Evolutionary conservation across 2,888 invertebrate species (phyloP).

Genomic region (Clivina fossor): DNA sequence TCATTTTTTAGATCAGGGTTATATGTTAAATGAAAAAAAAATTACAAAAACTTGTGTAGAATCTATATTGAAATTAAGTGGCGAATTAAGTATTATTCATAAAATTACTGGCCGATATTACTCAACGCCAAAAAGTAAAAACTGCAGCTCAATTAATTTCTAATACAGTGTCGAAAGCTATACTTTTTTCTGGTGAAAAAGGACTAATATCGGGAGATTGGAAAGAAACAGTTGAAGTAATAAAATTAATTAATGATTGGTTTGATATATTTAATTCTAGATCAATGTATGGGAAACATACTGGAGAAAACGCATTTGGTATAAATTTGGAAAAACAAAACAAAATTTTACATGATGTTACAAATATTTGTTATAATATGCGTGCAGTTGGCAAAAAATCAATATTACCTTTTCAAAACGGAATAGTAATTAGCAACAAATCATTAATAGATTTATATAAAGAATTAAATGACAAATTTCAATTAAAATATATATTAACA

Average conservation of each 20-base stretch:
- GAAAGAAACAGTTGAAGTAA: slow-evolving; percentile 25
- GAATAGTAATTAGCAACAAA: neutral
- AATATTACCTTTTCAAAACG: neutral
- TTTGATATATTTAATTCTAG: slow-evolving; percentile 41
- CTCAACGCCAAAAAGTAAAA: slow-evolving; percentile 39
- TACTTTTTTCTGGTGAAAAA: slow-evolving; percentile 33
- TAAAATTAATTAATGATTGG: slow-evolving; percentile 40
- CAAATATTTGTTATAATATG: neutral
- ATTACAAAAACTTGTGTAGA: slow-evolving; percentile 31
- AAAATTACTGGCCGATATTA: slow-evolving; percentile 39
- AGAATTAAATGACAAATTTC: slow-evolving; percentile 4
- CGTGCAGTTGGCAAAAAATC: slow-evolving; percentile 4
- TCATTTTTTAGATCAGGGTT: slow-evolving; percentile 38
- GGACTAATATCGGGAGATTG: slow-evolving; percentile 31
- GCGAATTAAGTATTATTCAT: slow-evolving; percentile 38
- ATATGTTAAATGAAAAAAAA: slow-evolving; percentile 9
- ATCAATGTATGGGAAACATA: slow-evolving; percentile 34
- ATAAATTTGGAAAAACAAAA: slow-evolving; percentile 3
- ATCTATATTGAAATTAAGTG: slow-evolving; percentile 29
- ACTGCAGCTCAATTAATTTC: slow-evolving; percentile 37
- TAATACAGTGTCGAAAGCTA: slow-evolving; percentile 36
- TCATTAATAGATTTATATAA: slow-evolving; percentile 1
- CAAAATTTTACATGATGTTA: neutral
- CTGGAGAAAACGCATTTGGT: slow-evolving; percentile 36
- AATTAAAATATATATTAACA: neutral